Evolutionary conservation across 2,888 invertebrate genomes (phyloP).

Genomic region (Drosophila sordidapex): DNA sequence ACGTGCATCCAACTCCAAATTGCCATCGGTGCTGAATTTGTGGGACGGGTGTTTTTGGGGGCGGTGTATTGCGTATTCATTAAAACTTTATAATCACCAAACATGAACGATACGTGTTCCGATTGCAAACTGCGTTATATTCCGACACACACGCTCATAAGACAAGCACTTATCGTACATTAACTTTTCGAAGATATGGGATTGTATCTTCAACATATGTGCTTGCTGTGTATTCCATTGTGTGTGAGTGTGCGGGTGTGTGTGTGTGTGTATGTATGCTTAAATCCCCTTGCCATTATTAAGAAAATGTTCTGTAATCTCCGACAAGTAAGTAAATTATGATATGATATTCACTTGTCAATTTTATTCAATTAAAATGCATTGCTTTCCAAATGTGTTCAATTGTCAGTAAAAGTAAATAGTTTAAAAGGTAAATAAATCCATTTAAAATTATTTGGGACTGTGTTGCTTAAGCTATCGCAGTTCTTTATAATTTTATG

Average conservation of each 20-base stretch:
- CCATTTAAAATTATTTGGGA: too few relatives aligned
- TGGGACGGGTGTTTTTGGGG: slow-evolving; percentile 4
- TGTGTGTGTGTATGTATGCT: not conserved
- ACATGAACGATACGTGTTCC: slow-evolving; percentile 63
- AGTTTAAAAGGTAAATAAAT: not conserved
- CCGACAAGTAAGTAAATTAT: not conserved
- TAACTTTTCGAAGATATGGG: slow-evolving; percentile 28
- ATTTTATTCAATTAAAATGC: not conserved
- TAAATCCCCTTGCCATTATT: not conserved
- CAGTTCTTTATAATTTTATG: not conserved
- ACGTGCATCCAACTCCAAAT: slow-evolving; percentile 52
- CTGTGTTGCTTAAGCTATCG: too few relatives aligned
- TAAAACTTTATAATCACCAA: slow-evolving; percentile 82
- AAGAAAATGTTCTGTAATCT: not conserved
- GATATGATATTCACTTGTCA: not conserved
- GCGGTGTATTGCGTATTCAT: slow-evolving; percentile 72
- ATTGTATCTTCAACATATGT: slow-evolving; percentile 43
- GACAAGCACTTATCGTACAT: slow-evolving; percentile 44
- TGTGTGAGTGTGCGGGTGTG: not conserved
- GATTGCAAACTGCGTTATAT: slow-evolving; percentile 60
- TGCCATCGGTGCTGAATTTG: slow-evolving; percentile 23
- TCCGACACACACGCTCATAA: slow-evolving; percentile 4
- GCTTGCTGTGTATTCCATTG: slow-evolving; percentile 3
- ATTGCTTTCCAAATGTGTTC: not conserved
- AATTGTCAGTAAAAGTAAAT: not conserved